Evolutionary conservation across 2,888 invertebrate species (phyloP), one percentile per base, ranked within the genome.

Genomic region (Hyles lineata): DNA sequence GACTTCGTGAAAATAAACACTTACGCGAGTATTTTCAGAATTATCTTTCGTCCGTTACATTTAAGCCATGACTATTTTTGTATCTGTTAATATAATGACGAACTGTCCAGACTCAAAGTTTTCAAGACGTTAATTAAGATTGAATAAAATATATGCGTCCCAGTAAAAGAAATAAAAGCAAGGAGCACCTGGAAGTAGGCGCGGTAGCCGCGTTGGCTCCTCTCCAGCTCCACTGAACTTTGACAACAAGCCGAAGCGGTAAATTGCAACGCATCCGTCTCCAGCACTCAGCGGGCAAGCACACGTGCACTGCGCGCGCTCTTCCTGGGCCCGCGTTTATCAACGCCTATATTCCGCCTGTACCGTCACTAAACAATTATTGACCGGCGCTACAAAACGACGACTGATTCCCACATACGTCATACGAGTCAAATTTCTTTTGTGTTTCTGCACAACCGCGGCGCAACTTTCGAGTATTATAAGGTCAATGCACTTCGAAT

Each of bases 181-280:
- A 76, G 80, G 76, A 84, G 86, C 91, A 92, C 91, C 92, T 93
- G 92, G 92, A 92, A 93, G 92, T 90, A 85, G 83, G 82, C 84
- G 84, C 84, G 77, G 82, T 87, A 90, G 89, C 88, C 88, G 88
- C 85, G 79, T 92, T 93, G 94, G 94, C 93, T 78, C 77, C 76
- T 74, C 84, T 92, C 93, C 93, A 94, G 93, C 87, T 90, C 93
- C 80, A 94, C 91, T 94, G 93, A 94, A 93, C 94, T 94, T 93
- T 94, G 92, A 92, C 92, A 92, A 91, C 84, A 83, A 85, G 84
- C 83, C 83, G 82, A 80, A 82, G 83, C 85, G 84, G 86, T 85
- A 89, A 89, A 89, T 89, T 87, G 84, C 88, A 82, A 83, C 83
- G 82, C 84, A 84, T 85, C 84, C 83, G 82, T 84, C 82, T 83